These are phyloP conservation scores for Lepus townsendii DNA, from an alignment of 2,797 vertebrate species.

Conservation along the genomic window DNA sequence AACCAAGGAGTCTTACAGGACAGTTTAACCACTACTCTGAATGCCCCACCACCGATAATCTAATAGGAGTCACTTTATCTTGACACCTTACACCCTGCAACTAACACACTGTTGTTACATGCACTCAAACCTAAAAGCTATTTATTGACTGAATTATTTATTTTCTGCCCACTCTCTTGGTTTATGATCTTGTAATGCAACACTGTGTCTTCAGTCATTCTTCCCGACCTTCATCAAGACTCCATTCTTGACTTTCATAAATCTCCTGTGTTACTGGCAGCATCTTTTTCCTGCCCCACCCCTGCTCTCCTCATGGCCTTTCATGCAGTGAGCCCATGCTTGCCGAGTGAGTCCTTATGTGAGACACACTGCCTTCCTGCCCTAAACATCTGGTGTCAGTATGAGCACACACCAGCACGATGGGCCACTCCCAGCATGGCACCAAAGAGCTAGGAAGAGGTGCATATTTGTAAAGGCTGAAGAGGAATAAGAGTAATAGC, in stretches of 20 bases:
- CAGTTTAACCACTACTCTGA: too few relatives aligned
- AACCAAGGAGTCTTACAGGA: too few relatives aligned
- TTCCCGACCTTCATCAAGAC: not conserved
- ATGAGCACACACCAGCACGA: not conserved
- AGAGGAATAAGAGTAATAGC: not conserved
- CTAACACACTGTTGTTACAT: not conserved
- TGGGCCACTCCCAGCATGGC: not conserved
- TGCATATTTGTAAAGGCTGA: not conserved
- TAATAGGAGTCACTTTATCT: not conserved
- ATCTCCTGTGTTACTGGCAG: too few relatives aligned
- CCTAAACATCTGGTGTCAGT: not conserved
- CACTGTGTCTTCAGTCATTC: not conserved
- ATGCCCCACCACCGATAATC: not conserved
- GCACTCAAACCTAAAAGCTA: not conserved
- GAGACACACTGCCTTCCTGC: not conserved
- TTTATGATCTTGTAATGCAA: not conserved
- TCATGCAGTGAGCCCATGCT: not conserved
- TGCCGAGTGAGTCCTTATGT: too few relatives aligned
- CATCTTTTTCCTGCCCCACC: not conserved
- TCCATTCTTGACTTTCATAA: not conserved
- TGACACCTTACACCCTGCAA: fast-evolving
- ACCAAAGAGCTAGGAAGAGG: not conserved
- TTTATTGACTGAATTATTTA: not conserved
- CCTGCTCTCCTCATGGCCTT: not conserved
- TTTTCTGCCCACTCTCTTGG: not conserved